Evolutionary conservation across 2,113 vertebrate genomes (phyloP).

Genomic region (Grammomys dolichurus): DNA sequence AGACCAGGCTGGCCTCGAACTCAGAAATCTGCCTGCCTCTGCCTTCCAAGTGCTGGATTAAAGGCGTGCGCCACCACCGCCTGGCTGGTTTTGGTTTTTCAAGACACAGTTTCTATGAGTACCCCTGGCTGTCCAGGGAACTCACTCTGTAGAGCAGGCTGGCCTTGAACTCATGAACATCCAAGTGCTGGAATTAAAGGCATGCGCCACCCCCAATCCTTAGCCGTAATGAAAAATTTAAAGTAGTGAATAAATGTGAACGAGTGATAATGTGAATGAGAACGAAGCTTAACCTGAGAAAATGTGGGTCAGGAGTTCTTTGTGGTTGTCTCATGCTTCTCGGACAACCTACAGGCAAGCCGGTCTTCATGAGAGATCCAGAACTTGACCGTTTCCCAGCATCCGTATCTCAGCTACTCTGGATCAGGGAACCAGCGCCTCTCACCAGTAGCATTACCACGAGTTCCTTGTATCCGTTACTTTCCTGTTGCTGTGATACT

Average conservation of each 20-base stretch:
- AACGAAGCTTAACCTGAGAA: not conserved
- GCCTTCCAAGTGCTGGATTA: too few relatives aligned
- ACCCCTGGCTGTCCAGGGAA: not conserved
- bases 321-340: not conserved
- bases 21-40: too few relatives aligned
- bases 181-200: not conserved
- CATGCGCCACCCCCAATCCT: too few relatives aligned
- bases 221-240: not conserved
- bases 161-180: not conserved
- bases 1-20: too few relatives aligned
- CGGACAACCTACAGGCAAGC: not conserved
- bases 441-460: not conserved
- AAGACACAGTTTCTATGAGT: not conserved
- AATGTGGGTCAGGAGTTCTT: not conserved
- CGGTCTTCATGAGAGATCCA: not conserved
- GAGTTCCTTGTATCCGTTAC: not conserved
- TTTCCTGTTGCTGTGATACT: not conserved
- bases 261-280: not conserved
- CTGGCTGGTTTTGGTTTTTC: too few relatives aligned
- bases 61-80: too few relatives aligned
- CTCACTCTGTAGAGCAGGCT: not conserved
- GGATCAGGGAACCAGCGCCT: not conserved
- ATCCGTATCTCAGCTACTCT: not conserved
- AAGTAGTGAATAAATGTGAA: not conserved
- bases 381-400: not conserved